Evolutionary conservation across 2,113 vertebrate genomes (phyloP).

Genomic region (Peucedramus taeniatus): DNA sequence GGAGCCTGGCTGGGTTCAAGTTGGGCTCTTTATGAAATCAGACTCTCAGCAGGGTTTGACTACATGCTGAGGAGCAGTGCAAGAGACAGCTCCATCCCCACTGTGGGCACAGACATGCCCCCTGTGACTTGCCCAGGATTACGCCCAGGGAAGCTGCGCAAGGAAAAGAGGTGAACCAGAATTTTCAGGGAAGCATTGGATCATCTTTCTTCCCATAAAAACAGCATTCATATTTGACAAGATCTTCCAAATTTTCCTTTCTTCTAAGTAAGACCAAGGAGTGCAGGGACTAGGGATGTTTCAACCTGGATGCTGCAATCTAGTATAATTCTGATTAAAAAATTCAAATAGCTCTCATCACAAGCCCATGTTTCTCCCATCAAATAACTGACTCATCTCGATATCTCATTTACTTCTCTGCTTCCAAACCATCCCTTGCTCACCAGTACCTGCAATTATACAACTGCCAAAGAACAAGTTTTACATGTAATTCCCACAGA

Average conservation of each 20-base stretch:
- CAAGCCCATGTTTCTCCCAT: neutral
- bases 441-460: neutral
- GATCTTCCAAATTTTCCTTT: neutral
- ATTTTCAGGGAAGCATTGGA: neutral
- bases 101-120: fast-evolving
- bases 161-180: neutral
- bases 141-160: neutral
- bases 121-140: neutral
- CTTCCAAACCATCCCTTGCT: neutral
- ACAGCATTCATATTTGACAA: neutral
- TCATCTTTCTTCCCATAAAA: neutral
- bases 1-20: neutral
- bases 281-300: neutral
- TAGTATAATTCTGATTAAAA: neutral
- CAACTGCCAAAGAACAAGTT: neutral
- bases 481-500: neutral
- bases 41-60: neutral
- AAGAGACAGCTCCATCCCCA: neutral
- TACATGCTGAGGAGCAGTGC: neutral
- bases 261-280: neutral
- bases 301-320: neutral
- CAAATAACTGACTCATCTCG: neutral
- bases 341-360: neutral
- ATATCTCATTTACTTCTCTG: neutral
- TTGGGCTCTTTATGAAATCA: neutral